Evolutionary conservation across 2,797 vertebrate genomes (phyloP).

Genomic region (Poeciliopsis infans): DNA sequence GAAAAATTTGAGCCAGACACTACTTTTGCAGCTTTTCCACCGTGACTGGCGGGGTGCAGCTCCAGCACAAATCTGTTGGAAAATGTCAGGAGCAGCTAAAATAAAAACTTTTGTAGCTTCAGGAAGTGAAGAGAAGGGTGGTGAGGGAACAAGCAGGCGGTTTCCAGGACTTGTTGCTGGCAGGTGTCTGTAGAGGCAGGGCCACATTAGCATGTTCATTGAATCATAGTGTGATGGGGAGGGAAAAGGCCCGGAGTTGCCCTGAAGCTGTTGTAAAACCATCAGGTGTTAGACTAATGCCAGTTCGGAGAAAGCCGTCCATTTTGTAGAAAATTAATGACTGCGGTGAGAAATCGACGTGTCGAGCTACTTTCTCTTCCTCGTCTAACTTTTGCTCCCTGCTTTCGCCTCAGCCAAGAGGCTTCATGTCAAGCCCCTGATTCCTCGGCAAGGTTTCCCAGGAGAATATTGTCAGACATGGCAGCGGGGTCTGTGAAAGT

Average conservation of each 20-base stretch:
- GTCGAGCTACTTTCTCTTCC: constrained; percentile 3
- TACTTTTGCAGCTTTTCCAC: neutral
- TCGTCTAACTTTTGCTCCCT: constrained; percentile 15
- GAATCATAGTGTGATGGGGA: neutral
- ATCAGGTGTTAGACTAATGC: neutral
- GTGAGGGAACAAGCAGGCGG: neutral
- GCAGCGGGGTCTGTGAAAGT: constrained; percentile 20
- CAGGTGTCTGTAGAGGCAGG: neutral
- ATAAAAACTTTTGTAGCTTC: neutral
- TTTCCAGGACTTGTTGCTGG: constrained; percentile 1
- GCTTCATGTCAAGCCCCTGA: constrained; percentile 35
- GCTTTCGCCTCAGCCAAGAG: constrained; percentile 30
- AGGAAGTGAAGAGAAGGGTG: neutral
- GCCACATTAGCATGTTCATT: neutral
- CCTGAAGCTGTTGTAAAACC: neutral
- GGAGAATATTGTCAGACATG: constrained; percentile 34
- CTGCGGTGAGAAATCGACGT: neutral
- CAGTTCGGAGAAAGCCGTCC: neutral
- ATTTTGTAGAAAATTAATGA: neutral
- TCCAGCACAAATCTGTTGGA: neutral
- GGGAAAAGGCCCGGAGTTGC: neutral
- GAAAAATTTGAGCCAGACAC: neutral
- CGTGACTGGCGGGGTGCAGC: neutral
- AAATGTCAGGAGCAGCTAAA: neutral
- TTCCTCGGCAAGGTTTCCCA: constrained; percentile 39